These are phyloP conservation scores for Trichopoda pennipes DNA, from an alignment of 2,888 invertebrate species.

Conservation along the genomic window DNA sequence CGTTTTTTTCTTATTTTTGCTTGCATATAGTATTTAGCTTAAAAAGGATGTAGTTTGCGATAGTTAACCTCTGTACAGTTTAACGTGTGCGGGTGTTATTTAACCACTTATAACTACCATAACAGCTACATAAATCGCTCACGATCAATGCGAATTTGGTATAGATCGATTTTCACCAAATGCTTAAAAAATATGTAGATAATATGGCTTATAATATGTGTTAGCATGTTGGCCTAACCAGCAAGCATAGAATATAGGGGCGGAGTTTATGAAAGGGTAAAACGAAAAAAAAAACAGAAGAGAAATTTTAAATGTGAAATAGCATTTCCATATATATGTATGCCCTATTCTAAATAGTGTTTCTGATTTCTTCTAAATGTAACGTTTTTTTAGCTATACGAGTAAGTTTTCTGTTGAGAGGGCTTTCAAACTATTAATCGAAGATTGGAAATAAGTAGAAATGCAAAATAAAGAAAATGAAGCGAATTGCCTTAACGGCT, in stretches of 20 bases:
- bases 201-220: slow-evolving; percentile 22
- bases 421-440: too few species aligned
- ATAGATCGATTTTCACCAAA: slow-evolving; percentile 59
- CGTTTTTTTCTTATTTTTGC: neutral
- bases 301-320: too few species aligned
- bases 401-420: too few species aligned
- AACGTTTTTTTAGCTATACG: too few species aligned
- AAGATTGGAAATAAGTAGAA: too few species aligned
- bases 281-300: neutral
- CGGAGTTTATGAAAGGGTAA: neutral
- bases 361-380: neutral
- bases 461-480: too few species aligned
- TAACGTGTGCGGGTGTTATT: slow-evolving; percentile 65
- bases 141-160: slow-evolving; percentile 71
- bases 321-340: neutral
- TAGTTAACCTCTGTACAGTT: slow-evolving; percentile 58
- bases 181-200: slow-evolving; percentile 37
- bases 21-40: slow-evolving; percentile 40
- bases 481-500: too few species aligned
- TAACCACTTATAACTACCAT: slow-evolving; percentile 72
- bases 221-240: slow-evolving; percentile 1
- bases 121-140: slow-evolving; percentile 73
- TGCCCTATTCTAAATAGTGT: neutral
- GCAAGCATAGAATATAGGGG: neutral
- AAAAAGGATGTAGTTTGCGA: slow-evolving; percentile 43